Evolutionary conservation across 92 coral and sea anemone genomes (phyloP), one percentile per base, ranked within the genome.

Genomic region (Isaurus tuberculatus): DNA sequence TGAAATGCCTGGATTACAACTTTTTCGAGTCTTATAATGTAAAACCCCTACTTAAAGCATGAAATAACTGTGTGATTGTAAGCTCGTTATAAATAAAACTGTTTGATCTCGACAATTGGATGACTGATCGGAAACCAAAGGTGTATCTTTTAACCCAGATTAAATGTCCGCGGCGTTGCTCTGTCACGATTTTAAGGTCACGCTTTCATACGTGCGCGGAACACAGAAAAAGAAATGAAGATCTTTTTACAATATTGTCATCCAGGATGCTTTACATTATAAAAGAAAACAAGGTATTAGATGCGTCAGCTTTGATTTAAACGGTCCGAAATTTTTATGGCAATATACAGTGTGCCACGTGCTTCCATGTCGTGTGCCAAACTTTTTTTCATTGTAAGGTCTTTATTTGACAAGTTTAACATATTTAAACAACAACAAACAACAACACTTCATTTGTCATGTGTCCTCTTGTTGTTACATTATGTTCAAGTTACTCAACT

Each of bases 121-220:
- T 77, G 82, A 77, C 53, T 64, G 82, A 77, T 77, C 49, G 68
- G 82, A 77, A 60, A 58, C 69, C 15, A 23, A 77, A 77, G 66
- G 15, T 57, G 70, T 37, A 77, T 34, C 82, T 33, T 33, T 77
- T 55, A 58, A 7, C 36, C 51, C 55, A 36, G 70, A 77, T 77
- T 77, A 77, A 60, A 27, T 77, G 33, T 58, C 68, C 57, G 33
- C 80, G 66, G 80, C 67, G 53, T 49, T 30, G 30, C 13, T 32
- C 22, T 77, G 82, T 77, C 82, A 77, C 82, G 82, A 77, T 37
- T 33, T 22, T n/a, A 8, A 1, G n/a, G 82, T 77, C 82, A 77
- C 69, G 82, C 40, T 53, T 32, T 13, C 11, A 40, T 40, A 75
- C 26, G 51, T 30, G 33, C 32, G 58, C 28, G 29, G 13, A 26